Conservation (phyloP, 2,113 vertebrate species). For the Struthio camelus region DNA sequence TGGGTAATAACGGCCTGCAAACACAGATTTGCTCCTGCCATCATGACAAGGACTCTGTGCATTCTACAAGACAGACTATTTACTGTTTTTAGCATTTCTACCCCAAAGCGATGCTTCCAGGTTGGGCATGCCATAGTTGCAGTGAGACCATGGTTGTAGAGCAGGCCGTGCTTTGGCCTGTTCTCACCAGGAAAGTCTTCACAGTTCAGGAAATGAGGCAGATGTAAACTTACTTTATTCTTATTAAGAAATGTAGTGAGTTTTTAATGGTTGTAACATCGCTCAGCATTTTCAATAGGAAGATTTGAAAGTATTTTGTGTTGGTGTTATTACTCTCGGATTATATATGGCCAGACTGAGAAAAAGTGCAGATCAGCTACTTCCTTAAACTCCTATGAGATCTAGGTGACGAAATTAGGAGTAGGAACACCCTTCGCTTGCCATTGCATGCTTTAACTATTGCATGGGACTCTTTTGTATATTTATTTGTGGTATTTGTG, state of each 20-base stretch:
- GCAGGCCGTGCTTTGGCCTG: not conserved
- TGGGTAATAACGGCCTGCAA: not conserved
- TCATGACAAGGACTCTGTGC: accelerated
- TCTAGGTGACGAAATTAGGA: not conserved
- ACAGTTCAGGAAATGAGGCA: no score
- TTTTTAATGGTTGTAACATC: not conserved
- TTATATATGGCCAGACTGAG: not conserved
- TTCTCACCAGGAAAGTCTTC: not conserved
- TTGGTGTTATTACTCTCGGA: not conserved
- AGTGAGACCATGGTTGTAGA: not conserved
- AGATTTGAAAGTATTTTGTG: not conserved
- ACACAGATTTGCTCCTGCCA: not conserved
- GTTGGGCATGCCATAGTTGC: not conserved
- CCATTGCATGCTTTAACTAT: not conserved
- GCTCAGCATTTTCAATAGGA: not conserved
- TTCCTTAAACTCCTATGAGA: not conserved
- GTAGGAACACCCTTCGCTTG: not conserved
- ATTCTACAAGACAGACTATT: not conserved
- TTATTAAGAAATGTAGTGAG: not conserved
- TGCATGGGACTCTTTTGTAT: not conserved
- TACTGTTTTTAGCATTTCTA: not conserved
- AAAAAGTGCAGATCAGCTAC: not conserved
- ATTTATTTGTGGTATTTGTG: not conserved
- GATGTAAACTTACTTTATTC: no score
- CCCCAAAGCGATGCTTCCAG: not conserved